Evolutionary conservation across 2,797 vertebrate genomes (phyloP), one percentile per base, ranked within the genome.

Genomic region (Myotis findleyi): DNA sequence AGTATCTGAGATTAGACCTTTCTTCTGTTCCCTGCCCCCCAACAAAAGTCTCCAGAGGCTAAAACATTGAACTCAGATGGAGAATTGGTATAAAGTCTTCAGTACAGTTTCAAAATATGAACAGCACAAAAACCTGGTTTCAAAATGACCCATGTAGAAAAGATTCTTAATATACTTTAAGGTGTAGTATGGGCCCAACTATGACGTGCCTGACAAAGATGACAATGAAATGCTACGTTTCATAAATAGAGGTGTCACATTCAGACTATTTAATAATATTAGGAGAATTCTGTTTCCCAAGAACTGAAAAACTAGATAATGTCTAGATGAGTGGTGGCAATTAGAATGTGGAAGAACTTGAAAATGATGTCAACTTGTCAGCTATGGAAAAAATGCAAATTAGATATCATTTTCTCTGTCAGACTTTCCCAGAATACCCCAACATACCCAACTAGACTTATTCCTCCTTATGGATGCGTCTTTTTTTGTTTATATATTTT

Each of bases 231-330:
- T 71, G 68, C 36, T 89, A 66, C 38, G 20, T 95, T 90, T 92
- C 30, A 16, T 82, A 95, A 93, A 86, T 68, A 93, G 21, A 94
- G 30, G 30, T 73, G 18, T 81, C 89, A 91, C 20, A n/a, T 86
- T 93, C 36, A 75, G 38, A 72, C 18, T 93, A 83, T 94, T 93
- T 89, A 68, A 68, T 77, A 92, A 81, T 94, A 73, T 72, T 93
- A 71, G 25, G 21, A 68, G 51, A 94, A 84, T 84, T 81, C 73
- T 91, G 57, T 71, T 76, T 93, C 49, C 49, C 36, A 44, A 21
- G 57, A 93, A 76, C 69, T 64, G 82, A 89, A 93, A 92, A 88
- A 27, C 49, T 75, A 38, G 49, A 76, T 12, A 76, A 38, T 84
- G 17, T n/a, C 47, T 53, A 87, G 59, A 69, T 41, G 10, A 89